A percentile compares a stretch with the other conserved stretches of the same genome.
Evolutionary conservation across 2,888 invertebrate species (phyloP).

Genomic region (Erynnis tages): DNA sequence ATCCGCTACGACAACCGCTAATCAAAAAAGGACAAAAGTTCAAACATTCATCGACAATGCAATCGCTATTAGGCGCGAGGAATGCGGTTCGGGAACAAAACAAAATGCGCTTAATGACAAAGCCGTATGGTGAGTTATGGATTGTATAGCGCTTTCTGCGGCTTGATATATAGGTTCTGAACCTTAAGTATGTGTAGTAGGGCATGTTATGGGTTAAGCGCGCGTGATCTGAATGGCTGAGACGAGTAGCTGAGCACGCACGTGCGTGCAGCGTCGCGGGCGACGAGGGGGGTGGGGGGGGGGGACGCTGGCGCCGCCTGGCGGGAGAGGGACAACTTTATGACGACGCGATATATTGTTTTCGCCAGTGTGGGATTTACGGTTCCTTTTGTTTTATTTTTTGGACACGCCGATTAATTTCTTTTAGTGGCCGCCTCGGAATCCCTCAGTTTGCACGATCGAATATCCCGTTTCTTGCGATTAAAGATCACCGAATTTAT

Average conservation of each 20-base stretch:
- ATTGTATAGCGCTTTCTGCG: conserved; percentile 50
- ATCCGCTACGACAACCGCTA: conserved; percentile 66
- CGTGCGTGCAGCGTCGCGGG: conserved; percentile 59
- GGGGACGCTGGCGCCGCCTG: conserved; percentile 66
- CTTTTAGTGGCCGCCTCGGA: conserved; percentile 55
- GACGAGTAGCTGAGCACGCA: conserved; percentile 64
- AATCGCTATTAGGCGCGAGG: conserved; percentile 56
- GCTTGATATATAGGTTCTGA: conserved; percentile 41
- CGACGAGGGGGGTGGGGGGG: conserved; percentile 35
- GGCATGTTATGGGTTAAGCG: conserved; percentile 50
- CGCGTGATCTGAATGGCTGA: conserved; percentile 46
- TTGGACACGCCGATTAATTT: conserved; percentile 69
- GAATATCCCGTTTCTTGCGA: conserved; percentile 46
- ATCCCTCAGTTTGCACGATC: conserved; percentile 50
- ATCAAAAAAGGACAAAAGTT: conserved; percentile 76
- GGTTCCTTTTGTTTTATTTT: conserved; percentile 71
- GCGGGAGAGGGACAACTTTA: conserved; percentile 75
- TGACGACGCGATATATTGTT: conserved; percentile 74
- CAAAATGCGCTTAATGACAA: conserved; percentile 67
- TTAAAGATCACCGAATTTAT: conserved; percentile 43
- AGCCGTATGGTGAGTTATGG: conserved; percentile 67
- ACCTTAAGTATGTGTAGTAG: conserved; percentile 50
- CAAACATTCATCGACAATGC: conserved; percentile 68
- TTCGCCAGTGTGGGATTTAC: conserved; percentile 74
- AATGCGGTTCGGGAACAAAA: conserved; percentile 56